phyloP scores from a whole-genome alignment of 2,888 invertebrate genomes.

The Eremobia ochroleuca region DNA sequence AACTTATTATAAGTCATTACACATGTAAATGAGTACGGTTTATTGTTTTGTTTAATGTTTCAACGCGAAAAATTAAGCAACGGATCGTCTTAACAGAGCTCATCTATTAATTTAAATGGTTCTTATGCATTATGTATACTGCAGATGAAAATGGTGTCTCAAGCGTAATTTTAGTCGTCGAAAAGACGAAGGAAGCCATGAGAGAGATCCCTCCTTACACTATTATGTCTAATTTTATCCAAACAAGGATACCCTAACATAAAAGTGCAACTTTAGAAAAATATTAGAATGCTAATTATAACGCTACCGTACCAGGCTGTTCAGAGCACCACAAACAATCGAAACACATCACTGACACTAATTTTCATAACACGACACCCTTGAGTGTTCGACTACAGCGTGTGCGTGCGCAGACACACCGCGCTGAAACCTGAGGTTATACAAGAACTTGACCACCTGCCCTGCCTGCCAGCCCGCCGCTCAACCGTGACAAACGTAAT shows the following conservation, averaged over 20 bases:
- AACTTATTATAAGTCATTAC: constrained; percentile 42
- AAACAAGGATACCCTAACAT: constrained; percentile 7
- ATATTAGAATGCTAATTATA: not conserved
- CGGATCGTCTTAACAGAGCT: not conserved
- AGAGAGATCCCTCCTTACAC: not conserved
- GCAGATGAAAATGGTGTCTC: not conserved
- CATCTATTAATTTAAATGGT: not conserved
- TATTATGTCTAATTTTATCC: not conserved
- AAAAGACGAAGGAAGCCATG: not conserved
- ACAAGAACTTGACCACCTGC: constrained; percentile 62
- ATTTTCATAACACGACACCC: constrained; percentile 63
- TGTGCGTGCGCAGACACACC: constrained; percentile 58
- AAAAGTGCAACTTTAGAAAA: constrained; percentile 9
- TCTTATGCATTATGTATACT: not conserved
- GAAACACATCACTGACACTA: constrained; percentile 68
- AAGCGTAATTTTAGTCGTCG: not conserved
- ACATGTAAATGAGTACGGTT: constrained; percentile 45
- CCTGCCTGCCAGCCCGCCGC: constrained; percentile 46
- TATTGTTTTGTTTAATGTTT: constrained; percentile 20
- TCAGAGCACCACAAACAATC: constrained; percentile 68
- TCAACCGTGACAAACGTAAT: constrained; percentile 69
- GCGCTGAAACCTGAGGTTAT: constrained; percentile 71
- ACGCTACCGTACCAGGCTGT: constrained; percentile 49
- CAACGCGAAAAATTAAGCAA: constrained; percentile 15
- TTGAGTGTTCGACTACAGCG: constrained; percentile 61